Conservation (phyloP, 2,797 vertebrate genomes). For the Chromis chromis region DNA sequence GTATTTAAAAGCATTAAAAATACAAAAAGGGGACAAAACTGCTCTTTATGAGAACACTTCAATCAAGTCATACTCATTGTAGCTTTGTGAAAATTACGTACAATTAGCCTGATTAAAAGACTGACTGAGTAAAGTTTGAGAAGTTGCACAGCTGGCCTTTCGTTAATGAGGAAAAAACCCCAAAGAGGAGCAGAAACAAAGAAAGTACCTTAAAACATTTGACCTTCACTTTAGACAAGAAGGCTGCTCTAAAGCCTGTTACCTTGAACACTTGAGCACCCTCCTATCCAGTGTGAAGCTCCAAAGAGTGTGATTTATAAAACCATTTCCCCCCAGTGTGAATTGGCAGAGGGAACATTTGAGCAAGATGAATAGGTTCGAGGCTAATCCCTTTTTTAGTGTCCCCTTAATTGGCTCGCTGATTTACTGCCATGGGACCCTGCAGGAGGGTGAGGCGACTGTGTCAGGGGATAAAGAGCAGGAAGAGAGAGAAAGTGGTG, state of each 20-base stretch:
- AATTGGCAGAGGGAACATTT: slow-evolving; percentile 51
- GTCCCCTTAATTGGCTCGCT: slow-evolving; percentile 79
- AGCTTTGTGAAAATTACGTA: slow-evolving; percentile 1
- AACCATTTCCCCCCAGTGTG: slow-evolving; percentile 59
- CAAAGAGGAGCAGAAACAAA: slow-evolving; percentile 17
- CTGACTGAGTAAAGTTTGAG: not conserved
- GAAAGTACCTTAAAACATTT: slow-evolving; percentile 40
- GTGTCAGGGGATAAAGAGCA: slow-evolving; percentile 20
- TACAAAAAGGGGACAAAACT: not conserved
- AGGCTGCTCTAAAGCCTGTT: slow-evolving; percentile 47
- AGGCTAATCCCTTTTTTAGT: slow-evolving; percentile 80
- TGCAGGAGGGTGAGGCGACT: slow-evolving; percentile 47
- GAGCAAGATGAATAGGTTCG: slow-evolving; percentile 71
- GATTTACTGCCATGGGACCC: slow-evolving; percentile 71
- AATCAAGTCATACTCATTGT: slow-evolving; percentile 4
- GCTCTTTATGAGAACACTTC: slow-evolving; percentile 6
- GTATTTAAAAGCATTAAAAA: slow-evolving; percentile 14
- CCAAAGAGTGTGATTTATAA: slow-evolving; percentile 71
- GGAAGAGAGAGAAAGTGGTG: not conserved
- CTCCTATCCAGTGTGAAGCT: slow-evolving; percentile 43
- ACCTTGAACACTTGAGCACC: slow-evolving; percentile 46
- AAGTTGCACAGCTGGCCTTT: slow-evolving; percentile 11
- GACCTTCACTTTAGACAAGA: slow-evolving; percentile 58
- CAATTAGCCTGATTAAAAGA: slow-evolving; percentile 15
- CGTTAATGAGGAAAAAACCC: slow-evolving; percentile 1